A percentile compares a stretch with the other conserved stretches of the same genome.
Evolutionary conservation across 2,113 vertebrate genomes (phyloP).

Genomic region (Malurus alboscapulatus): DNA sequence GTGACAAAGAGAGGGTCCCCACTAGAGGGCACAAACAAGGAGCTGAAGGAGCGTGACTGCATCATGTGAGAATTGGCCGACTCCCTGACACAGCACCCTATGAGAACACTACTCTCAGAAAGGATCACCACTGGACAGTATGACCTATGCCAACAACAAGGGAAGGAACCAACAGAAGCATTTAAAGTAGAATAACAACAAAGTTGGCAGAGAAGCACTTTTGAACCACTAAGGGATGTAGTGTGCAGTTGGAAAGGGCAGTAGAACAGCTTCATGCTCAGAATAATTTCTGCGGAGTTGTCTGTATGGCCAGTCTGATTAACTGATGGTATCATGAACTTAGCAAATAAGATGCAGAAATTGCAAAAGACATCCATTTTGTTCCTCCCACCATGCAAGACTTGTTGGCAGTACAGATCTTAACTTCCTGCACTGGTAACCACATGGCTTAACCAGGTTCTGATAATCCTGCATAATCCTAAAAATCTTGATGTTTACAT

Average conservation of each 20-base stretch:
- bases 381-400: background rate
- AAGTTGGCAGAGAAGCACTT: background rate
- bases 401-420: accelerated
- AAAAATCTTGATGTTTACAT: background rate
- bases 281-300: background rate
- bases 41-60: background rate
- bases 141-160: background rate
- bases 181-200: background rate
- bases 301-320: background rate
- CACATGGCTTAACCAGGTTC: background rate
- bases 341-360: background rate
- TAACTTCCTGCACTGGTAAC: background rate
- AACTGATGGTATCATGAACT: background rate
- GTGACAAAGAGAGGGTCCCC: background rate
- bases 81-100: background rate
- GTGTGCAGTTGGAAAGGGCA: background rate
- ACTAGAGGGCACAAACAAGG: background rate
- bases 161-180: background rate
- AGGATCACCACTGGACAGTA: background rate
- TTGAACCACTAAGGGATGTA: background rate
- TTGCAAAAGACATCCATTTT: background rate
- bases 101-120: background rate
- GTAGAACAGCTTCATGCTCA: background rate
- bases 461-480: background rate
- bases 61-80: background rate